phyloP scores from a whole-genome alignment of 2,113 vertebrate species.

The Nothocercus nigrocapillus region DNA sequence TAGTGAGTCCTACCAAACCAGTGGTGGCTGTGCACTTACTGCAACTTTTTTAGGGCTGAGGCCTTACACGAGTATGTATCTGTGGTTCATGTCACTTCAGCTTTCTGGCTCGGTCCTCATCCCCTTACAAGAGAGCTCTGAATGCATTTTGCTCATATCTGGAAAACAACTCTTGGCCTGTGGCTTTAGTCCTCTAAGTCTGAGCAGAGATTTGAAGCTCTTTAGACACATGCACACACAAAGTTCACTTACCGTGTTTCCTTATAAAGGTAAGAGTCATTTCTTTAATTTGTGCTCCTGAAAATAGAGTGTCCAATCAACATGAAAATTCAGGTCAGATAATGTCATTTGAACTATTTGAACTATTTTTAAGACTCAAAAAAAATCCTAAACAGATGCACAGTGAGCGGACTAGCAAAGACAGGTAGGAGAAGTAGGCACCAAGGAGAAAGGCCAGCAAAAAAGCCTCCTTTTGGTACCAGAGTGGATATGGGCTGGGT shows the following conservation, averaged over 20 bases:
- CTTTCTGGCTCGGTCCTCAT: neutral
- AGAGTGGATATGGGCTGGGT: neutral
- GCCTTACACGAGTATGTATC: neutral
- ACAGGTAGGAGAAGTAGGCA: neutral
- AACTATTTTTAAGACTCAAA: neutral
- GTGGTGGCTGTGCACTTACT: no score
- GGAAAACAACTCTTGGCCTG: neutral
- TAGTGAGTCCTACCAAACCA: neutral
- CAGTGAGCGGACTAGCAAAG: neutral
- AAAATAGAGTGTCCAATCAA: neutral
- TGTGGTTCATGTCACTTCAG: fast-evolving
- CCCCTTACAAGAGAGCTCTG: neutral
- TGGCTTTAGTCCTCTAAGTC: neutral
- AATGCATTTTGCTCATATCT: neutral
- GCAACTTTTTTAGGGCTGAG: neutral
- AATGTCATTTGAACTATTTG: neutral
- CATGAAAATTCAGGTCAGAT: neutral
- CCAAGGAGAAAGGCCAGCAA: neutral
- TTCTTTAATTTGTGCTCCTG: neutral
- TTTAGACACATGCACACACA: neutral
- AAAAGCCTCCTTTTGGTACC: neutral
- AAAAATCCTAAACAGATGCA: neutral
- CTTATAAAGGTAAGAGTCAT: neutral
- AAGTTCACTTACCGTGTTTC: neutral
- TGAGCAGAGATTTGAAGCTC: neutral